These are phyloP conservation scores for Eilema sororculum DNA, from an alignment of 2,888 invertebrate genomes.

Conservation along the genomic window DNA sequence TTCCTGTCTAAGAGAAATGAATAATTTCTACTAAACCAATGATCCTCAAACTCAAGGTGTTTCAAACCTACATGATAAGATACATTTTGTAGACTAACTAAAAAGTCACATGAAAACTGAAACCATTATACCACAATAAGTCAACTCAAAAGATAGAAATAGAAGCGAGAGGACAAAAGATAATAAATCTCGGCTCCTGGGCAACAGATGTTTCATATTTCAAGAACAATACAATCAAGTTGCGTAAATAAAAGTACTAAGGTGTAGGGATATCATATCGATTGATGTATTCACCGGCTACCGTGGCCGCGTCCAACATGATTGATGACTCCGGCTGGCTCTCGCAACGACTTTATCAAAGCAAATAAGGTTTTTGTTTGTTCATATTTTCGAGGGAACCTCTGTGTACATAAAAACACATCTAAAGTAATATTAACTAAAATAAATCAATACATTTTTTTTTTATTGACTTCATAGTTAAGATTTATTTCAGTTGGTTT, in stretches of 20 bases:
- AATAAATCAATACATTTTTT: not conserved
- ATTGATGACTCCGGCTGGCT: constrained; percentile 45
- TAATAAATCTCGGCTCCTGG: not conserved
- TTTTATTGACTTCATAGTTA: not conserved
- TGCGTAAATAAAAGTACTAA: constrained; percentile 32
- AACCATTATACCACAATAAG: no score
- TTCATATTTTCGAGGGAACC: constrained; percentile 9
- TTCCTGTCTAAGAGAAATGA: no score
- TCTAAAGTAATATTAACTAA: not conserved
- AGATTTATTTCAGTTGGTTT: not conserved
- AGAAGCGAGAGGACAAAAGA: not conserved
- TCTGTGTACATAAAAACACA: constrained; percentile 6
- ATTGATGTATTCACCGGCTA: constrained; percentile 46
- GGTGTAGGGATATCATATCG: constrained; percentile 37
- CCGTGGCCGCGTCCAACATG: constrained; percentile 39
- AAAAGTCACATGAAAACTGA: no score
- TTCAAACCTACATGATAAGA: no score
- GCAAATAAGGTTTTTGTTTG: constrained; percentile 28
- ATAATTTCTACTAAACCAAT: no score
- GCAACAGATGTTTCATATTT: constrained; percentile 5
- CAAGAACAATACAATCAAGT: not conserved
- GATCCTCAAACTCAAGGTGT: no score
- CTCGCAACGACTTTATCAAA: constrained; percentile 40
- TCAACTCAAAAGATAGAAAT: not conserved
- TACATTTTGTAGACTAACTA: no score